phyloP scores from a whole-genome alignment of 2,113 vertebrate genomes.

The Paralichthys olivaceus region DNA sequence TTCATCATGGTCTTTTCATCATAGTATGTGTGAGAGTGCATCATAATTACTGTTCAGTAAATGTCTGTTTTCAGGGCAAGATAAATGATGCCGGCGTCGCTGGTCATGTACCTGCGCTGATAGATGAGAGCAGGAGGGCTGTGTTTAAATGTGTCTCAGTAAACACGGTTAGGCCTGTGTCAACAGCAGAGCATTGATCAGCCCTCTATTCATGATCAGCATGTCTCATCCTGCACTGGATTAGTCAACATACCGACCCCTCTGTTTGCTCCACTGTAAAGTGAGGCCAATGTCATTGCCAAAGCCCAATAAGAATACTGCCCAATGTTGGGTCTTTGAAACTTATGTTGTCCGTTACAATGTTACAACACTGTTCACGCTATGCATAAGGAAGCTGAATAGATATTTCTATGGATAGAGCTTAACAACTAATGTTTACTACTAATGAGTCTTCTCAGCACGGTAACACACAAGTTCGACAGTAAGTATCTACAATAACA shows the following conservation, averaged over 20 bases:
- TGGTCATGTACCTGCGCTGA: constrained; percentile 26
- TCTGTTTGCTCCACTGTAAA: constrained; percentile 73
- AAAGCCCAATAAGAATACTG: constrained; percentile 66
- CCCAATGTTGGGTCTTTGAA: constrained; percentile 5
- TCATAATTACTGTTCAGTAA: constrained; percentile 22
- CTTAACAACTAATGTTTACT: background rate
- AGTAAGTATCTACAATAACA: constrained; percentile 29
- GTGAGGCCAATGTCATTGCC: constrained; percentile 75
- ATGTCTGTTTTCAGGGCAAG: constrained; percentile 35
- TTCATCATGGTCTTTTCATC: background rate
- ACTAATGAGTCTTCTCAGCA: background rate
- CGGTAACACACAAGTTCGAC: background rate
- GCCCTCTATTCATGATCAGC: constrained; percentile 77
- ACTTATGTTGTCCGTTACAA: too few relatives aligned
- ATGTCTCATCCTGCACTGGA: constrained; percentile 77
- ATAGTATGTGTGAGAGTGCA: constrained; percentile 25
- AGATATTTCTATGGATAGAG: background rate
- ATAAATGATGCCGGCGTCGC: constrained; percentile 43
- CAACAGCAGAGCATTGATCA: constrained; percentile 81
- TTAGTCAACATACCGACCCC: constrained; percentile 76
- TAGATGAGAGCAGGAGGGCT: constrained; percentile 54
- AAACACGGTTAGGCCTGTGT: constrained; percentile 81
- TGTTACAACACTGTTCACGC: background rate
- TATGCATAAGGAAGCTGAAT: background rate
- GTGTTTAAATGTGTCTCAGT: constrained; percentile 78